These are phyloP conservation scores for Sander vitreus DNA, from an alignment of 2,113 vertebrate species.

Conservation along the genomic window DNA sequence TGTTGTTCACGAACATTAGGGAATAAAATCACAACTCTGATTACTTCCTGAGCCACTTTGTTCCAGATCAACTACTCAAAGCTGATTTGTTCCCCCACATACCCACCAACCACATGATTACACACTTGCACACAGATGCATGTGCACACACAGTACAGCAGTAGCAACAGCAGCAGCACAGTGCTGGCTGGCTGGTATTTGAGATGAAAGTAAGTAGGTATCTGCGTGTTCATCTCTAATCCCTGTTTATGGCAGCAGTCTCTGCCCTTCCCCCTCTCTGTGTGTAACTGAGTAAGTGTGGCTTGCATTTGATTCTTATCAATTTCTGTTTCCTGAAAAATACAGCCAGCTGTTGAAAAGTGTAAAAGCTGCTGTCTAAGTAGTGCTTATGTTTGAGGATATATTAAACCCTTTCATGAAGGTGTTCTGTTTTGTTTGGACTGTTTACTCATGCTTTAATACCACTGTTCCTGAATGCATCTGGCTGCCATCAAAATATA, in stretches of 20 bases:
- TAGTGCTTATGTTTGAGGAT: conserved; percentile 44
- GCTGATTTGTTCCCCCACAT: conserved; percentile 67
- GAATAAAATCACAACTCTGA: conserved; percentile 60
- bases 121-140: conserved; percentile 28
- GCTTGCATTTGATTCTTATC: conserved; percentile 48
- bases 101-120: conserved; percentile 46
- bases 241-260: conserved; percentile 59
- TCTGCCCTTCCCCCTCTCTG: conserved; percentile 46
- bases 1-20: conserved; percentile 42
- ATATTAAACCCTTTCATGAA: conserved; percentile 39
- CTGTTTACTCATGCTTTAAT: conserved; percentile 54
- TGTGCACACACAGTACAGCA: background rate
- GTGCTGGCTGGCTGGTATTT: conserved; percentile 52
- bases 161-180: conserved; percentile 29
- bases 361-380: conserved; percentile 35
- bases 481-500: conserved; percentile 48
- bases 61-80: conserved; percentile 74
- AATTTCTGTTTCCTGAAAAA: conserved; percentile 41
- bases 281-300: conserved; percentile 9
- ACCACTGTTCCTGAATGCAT: conserved; percentile 56
- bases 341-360: conserved; percentile 41
- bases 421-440: conserved; percentile 41
- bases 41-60: conserved; percentile 72
- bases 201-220: conserved; percentile 56
- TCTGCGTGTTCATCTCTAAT: conserved; percentile 73